Conservation (phyloP, 2,888 invertebrate genomes). For the Athalia cordata region DNA sequence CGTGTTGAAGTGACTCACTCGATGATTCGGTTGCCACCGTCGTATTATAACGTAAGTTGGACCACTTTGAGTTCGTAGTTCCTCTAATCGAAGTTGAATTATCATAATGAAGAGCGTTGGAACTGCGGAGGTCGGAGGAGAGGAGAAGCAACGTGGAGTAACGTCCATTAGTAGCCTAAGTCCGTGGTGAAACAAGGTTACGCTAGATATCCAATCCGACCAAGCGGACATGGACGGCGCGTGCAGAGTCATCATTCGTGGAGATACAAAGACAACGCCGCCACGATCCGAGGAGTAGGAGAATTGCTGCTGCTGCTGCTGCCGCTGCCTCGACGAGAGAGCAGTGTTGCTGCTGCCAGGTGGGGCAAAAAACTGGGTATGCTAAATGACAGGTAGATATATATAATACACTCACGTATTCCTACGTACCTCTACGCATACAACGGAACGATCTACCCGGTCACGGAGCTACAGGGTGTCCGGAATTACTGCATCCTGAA, state of each 20-base stretch:
- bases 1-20: too few species aligned
- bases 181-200: slow-evolving; percentile 53
- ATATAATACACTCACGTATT: neutral
- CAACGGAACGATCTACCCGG: slow-evolving; percentile 18
- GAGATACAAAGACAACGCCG: slow-evolving; percentile 70
- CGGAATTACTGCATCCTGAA: neutral
- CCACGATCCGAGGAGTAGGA: slow-evolving; percentile 57
- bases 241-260: slow-evolving; percentile 70
- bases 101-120: slow-evolving; percentile 65
- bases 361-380: slow-evolving; percentile 70
- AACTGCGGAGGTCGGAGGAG: slow-evolving; percentile 19
- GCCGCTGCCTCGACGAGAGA: slow-evolving; percentile 57
- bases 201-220: slow-evolving; percentile 57
- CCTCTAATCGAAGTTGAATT: slow-evolving; percentile 64
- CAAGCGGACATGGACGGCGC: slow-evolving; percentile 52
- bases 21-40: neutral
- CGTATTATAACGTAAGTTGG: neutral
- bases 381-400: slow-evolving; percentile 70
- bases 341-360: slow-evolving; percentile 50
- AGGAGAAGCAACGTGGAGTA: slow-evolving; percentile 54
- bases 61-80: slow-evolving; percentile 11
- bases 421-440: neutral
- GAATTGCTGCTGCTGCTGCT: too few species aligned
- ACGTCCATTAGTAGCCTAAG: slow-evolving; percentile 65
- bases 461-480: slow-evolving; percentile 27